Percentiles rank a stretch among this genome's conserved stretches.
Evolutionary conservation across 2,113 vertebrate species (phyloP).

Genomic region (Bubo blakistoni): DNA sequence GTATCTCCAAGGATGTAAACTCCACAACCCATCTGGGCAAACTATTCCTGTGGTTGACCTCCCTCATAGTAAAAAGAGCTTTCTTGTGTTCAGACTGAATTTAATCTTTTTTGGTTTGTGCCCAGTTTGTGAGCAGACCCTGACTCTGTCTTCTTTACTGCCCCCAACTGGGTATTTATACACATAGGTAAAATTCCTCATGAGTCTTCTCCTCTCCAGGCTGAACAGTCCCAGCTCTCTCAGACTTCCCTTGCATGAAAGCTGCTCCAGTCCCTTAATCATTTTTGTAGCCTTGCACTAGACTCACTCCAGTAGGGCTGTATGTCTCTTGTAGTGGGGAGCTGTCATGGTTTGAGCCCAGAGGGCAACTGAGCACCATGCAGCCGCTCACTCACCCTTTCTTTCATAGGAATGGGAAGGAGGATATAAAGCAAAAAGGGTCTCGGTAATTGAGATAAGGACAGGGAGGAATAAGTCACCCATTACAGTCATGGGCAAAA

Average conservation of each 20-base stretch:
- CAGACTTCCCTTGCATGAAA: neutral
- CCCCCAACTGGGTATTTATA: neutral
- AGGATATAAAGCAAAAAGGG: too few species aligned
- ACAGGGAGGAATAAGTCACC: too few species aligned
- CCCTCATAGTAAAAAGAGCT: neutral
- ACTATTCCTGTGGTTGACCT: neutral
- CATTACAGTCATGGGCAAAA: too few species aligned
- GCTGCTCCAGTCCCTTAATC: neutral
- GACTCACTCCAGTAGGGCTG: fast-evolving
- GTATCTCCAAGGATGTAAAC: neutral
- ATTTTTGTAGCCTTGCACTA: neutral
- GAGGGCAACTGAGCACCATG: too few species aligned
- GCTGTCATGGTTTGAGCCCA: too few species aligned
- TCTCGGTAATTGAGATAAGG: too few species aligned
- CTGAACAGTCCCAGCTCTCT: neutral
- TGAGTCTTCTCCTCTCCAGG: neutral
- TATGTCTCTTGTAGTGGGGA: neutral
- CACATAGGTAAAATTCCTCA: neutral
- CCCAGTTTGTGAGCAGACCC: neutral
- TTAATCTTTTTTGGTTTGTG: neutral
- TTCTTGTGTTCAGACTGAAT: neutral
- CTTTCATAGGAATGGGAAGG: too few species aligned
- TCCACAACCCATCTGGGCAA: neutral
- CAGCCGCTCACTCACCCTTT: too few species aligned
- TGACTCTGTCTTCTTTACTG: neutral